phyloP scores from a whole-genome alignment of 92 coral and sea anemone species.

The Palythoa heliodiscus region DNA sequence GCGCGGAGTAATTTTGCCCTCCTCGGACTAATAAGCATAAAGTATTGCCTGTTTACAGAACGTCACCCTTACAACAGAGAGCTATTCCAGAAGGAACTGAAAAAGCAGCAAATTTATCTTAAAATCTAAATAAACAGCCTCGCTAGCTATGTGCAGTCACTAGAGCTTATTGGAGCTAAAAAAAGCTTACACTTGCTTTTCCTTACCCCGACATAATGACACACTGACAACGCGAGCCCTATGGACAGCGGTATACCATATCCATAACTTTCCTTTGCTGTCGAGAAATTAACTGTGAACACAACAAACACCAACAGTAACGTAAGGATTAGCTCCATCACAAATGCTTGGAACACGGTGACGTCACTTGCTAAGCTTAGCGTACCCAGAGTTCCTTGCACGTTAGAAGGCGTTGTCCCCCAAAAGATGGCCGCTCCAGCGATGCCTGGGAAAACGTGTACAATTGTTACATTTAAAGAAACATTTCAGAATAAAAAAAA shows the following conservation, averaged over 20 bases:
- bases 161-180: too few species aligned
- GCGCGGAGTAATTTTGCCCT: too few species aligned
- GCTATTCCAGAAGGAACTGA: too few species aligned
- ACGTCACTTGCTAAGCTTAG: slow-evolving; percentile 36
- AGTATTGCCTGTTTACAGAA: too few species aligned
- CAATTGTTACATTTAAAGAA: too few species aligned
- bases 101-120: too few species aligned
- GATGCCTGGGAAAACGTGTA: neutral
- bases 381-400: slow-evolving; percentile 35
- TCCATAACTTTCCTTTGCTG: slow-evolving; percentile 14
- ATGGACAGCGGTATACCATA: slow-evolving; percentile 40
- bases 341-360: slow-evolving; percentile 29
- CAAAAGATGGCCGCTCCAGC: slow-evolving; percentile 28
- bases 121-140: too few species aligned
- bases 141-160: too few species aligned
- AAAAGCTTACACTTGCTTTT: too few species aligned
- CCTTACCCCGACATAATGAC: slow-evolving; percentile 43
- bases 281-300: slow-evolving; percentile 34
- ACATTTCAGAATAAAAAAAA: too few species aligned
- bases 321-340: slow-evolving; percentile 31
- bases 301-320: slow-evolving; percentile 33
- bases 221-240: slow-evolving; percentile 37
- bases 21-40: too few species aligned
- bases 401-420: slow-evolving; percentile 7
- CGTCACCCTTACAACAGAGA: too few species aligned